Percentiles rank a stretch among this genome's conserved stretches.
These are phyloP conservation scores for Apodemus sylvaticus DNA, from an alignment of 2,113 vertebrate species.

Conservation along the genomic window DNA sequence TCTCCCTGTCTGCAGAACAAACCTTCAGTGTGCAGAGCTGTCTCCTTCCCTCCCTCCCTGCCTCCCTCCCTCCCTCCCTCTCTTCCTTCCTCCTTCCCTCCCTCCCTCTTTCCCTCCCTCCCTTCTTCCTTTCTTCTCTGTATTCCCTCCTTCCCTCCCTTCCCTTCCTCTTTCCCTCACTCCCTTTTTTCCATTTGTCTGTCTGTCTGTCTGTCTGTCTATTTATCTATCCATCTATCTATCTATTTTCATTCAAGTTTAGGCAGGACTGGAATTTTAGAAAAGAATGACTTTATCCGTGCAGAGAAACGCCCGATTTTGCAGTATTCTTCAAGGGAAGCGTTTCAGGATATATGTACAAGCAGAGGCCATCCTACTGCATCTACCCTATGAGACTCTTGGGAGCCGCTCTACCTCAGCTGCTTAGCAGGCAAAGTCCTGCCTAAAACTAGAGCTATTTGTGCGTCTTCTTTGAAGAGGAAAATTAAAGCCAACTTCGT, in stretches of 20 bases:
- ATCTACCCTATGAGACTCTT: neutral
- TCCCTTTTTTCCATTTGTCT: too few species aligned
- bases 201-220: neutral
- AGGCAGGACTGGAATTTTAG: conserved; percentile 37
- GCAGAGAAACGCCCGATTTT: neutral
- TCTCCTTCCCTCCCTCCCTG: neutral
- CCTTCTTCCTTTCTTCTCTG: too few species aligned
- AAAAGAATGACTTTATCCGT: neutral
- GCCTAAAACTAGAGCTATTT: neutral
- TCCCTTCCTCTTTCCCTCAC: too few species aligned
- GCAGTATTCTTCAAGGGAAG: neutral
- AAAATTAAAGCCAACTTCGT: neutral
- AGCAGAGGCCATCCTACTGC: neutral
- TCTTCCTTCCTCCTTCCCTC: neutral
- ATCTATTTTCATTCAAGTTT: neutral
- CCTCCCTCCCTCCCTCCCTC: neutral
- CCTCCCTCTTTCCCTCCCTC: fast-evolving
- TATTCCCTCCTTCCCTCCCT: too few species aligned
- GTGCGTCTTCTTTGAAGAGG: neutral
- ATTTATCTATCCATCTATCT: neutral
- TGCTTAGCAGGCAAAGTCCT: neutral
- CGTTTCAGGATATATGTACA: neutral
- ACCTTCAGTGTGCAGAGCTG: neutral
- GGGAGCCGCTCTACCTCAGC: neutral
- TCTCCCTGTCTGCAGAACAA: neutral